Percentiles rank a stretch among this genome's conserved stretches.
phyloP scores from a whole-genome alignment of 2,797 vertebrate species.

The Sorex maritimensis region DNA sequence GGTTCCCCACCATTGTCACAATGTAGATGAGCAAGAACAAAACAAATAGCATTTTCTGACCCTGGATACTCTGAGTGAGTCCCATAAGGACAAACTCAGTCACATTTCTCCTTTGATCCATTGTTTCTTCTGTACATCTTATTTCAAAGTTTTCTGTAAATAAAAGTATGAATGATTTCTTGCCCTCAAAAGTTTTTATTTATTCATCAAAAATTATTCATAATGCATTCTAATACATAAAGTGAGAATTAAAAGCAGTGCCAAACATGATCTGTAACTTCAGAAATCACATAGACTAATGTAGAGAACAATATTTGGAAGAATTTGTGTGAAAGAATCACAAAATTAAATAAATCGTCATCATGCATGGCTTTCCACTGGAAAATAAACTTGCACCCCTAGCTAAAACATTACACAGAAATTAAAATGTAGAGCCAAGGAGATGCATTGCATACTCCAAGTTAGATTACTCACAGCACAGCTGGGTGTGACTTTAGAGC shows the following conservation, averaged over 20 bases:
- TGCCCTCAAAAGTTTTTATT: neutral
- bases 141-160: neutral
- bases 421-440: neutral
- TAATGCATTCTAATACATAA: neutral
- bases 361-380: neutral
- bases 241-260: neutral
- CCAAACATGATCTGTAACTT: neutral
- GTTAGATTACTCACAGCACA: no score
- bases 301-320: neutral
- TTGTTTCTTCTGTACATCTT: neutral
- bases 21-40: conserved; percentile 41
- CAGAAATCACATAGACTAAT: neutral
- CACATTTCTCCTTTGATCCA: conserved; percentile 33
- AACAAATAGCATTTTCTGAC: conserved; percentile 42
- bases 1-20: conserved; percentile 43
- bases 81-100: conserved; percentile 70
- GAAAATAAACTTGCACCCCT: neutral
- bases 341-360: neutral
- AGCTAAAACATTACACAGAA: neutral
- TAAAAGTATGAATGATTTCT: neutral
- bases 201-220: neutral
- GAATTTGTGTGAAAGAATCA: neutral
- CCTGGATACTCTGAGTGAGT: conserved; percentile 37
- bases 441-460: no score
- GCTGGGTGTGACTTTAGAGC: no score